These are phyloP conservation scores for Petroica traversi DNA, from an alignment of 2,113 vertebrate genomes.

Conservation along the genomic window DNA sequence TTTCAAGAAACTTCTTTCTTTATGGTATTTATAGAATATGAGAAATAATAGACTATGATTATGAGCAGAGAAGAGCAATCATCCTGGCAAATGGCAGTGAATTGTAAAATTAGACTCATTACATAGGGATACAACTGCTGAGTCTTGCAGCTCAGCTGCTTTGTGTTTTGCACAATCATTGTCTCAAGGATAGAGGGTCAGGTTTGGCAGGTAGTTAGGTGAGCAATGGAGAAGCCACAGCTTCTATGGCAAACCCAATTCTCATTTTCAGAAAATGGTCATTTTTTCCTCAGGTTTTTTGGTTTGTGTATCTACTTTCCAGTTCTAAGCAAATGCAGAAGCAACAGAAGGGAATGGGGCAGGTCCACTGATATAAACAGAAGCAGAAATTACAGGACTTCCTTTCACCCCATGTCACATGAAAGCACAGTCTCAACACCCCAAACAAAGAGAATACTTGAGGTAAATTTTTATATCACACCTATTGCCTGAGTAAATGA, in stretches of 20 bases:
- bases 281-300: background rate
- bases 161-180: background rate
- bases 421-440: background rate
- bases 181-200: background rate
- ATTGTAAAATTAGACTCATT: background rate
- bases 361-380: background rate
- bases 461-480: background rate
- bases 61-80: background rate
- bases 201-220: background rate
- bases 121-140: background rate
- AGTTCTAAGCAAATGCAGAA: background rate
- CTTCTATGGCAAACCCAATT: rapidly evolving
- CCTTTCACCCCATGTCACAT: background rate
- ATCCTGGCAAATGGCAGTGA: background rate
- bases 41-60: background rate
- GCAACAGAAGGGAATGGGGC: background rate
- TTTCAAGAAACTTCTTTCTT: background rate
- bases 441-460: background rate
- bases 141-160: background rate
- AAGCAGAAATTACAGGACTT: background rate
- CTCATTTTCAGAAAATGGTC: background rate
- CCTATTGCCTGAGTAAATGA: background rate
- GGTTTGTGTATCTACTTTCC: background rate
- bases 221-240: background rate
- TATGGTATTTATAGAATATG: background rate